phyloP scores from a whole-genome alignment of 2,888 invertebrate species.

The Pollenia labialis region DNA sequence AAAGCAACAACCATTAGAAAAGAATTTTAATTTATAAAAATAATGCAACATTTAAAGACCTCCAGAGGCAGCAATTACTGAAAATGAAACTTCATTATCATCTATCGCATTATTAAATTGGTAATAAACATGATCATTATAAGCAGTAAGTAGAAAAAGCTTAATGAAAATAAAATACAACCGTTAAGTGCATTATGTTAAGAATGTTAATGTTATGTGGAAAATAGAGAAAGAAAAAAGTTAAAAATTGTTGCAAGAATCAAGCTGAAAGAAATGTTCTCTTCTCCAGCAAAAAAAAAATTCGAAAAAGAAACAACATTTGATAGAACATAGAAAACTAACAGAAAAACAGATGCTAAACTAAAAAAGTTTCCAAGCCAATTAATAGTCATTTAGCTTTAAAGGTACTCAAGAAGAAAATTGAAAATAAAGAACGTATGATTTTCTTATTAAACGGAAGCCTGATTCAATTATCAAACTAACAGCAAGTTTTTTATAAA shows the following conservation, averaged over 20 bases:
- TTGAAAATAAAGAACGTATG: slow-evolving; percentile 45
- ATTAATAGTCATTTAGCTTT: slow-evolving; percentile 49
- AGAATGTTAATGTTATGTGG: slow-evolving; percentile 60
- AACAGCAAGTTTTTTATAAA: slow-evolving; percentile 13
- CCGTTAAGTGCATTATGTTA: slow-evolving; percentile 69
- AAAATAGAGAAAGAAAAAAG: slow-evolving; percentile 5
- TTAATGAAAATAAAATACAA: slow-evolving; percentile 31
- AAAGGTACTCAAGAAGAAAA: slow-evolving; percentile 40
- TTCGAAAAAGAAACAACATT: no score
- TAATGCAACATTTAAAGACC: slow-evolving; percentile 59
- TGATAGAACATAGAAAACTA: neutral
- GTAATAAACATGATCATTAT: slow-evolving; percentile 35
- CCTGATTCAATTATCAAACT: slow-evolving; percentile 50
- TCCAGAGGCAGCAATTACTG: slow-evolving; percentile 43
- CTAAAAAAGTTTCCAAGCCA: slow-evolving; percentile 13
- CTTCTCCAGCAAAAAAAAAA: neutral
- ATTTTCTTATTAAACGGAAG: slow-evolving; percentile 68
- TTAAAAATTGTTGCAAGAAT: slow-evolving; percentile 2
- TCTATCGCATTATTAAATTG: slow-evolving; percentile 17
- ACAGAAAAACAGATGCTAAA: neutral
- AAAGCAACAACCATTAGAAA: slow-evolving; percentile 30
- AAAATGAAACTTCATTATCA: slow-evolving; percentile 42
- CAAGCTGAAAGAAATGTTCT: slow-evolving; percentile 12
- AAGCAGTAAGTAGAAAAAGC: slow-evolving; percentile 32
- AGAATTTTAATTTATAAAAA: slow-evolving; percentile 69